phyloP scores from a whole-genome alignment of 1,140 invertebrate genomes.

The Nephotettix cincticeps region DNA sequence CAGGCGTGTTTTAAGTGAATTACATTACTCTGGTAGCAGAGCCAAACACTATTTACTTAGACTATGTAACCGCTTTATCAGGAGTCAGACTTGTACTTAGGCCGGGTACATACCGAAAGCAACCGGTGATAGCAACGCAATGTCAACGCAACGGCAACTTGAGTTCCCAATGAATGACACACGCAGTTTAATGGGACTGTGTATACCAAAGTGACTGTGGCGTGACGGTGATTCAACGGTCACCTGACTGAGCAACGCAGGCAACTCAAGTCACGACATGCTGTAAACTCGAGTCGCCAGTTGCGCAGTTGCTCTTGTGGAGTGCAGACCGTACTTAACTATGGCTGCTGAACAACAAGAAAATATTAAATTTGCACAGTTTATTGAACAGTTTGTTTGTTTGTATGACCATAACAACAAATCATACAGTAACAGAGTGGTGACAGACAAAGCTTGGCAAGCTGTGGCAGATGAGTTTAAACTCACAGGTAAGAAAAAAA shows the following conservation, averaged over 20 bases:
- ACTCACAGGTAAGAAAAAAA: neutral
- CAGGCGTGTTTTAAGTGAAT: too few species aligned
- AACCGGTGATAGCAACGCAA: neutral
- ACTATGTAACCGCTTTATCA: too few species aligned
- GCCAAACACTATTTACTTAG: too few species aligned
- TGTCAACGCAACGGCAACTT: slow-evolving; percentile 16
- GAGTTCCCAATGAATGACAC: neutral
- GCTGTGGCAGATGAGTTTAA: neutral
- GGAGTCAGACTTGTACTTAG: too few species aligned
- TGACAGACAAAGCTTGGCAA: neutral
- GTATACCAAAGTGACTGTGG: neutral
- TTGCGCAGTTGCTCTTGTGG: neutral
- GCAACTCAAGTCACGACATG: slow-evolving; percentile 13
- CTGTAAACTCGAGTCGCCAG: slow-evolving; percentile 14
- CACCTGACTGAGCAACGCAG: slow-evolving; percentile 15
- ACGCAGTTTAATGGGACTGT: slow-evolving; percentile 7
- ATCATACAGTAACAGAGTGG: too few species aligned
- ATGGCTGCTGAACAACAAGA: too few species aligned
- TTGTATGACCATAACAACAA: too few species aligned
- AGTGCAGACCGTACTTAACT: neutral
- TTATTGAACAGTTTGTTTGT: too few species aligned
- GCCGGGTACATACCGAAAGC: slow-evolving; percentile 1
- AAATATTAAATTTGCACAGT: too few species aligned
- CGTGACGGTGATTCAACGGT: slow-evolving; percentile 13
- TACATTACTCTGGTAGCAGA: too few species aligned